Evolutionary conservation across 1,140 invertebrate species (phyloP).

Genomic region (Elymnias hypermnestra): DNA sequence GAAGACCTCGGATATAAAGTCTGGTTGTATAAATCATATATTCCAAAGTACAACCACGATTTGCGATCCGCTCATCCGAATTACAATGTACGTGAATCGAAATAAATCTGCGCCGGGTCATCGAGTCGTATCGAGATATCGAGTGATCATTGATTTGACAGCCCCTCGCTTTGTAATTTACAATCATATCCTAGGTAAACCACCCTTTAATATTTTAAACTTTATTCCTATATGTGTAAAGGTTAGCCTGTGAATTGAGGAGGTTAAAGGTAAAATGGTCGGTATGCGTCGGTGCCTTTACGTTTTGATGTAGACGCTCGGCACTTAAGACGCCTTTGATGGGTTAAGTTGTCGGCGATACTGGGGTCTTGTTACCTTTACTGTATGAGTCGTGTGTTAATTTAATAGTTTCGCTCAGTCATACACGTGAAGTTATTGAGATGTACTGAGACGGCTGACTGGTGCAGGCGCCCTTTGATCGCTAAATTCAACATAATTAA

Average conservation of each 20-base stretch:
- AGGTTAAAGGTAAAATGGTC: conserved; percentile 8
- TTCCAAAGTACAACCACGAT: not conserved
- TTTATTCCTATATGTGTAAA: not conserved
- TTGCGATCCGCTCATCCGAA: not conserved
- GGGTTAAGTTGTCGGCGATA: conserved; percentile 26
- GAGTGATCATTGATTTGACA: conserved; percentile 32
- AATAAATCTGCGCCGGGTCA: conserved; percentile 22
- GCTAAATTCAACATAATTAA: too few species aligned
- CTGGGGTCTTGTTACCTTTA: conserved; percentile 22
- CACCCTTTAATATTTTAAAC: not conserved
- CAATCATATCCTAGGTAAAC: not conserved
- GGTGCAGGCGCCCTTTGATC: too few species aligned
- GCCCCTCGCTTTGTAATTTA: conserved; percentile 18
- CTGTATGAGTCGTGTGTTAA: conserved; percentile 18
- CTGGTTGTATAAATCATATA: not conserved
- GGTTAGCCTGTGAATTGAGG: not conserved
- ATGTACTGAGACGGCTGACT: too few species aligned
- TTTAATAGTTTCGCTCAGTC: conserved; percentile 18
- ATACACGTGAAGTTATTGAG: too few species aligned
- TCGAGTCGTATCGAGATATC: conserved; percentile 17
- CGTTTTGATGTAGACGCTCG: conserved; percentile 19
- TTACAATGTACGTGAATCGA: conserved; percentile 9
- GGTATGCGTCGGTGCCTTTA: conserved; percentile 25
- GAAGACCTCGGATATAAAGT: not conserved
- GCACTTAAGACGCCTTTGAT: conserved; percentile 29